Evolutionary conservation across 2,888 invertebrate genomes (phyloP).

Genomic region (Opisthograptis luteolata): DNA sequence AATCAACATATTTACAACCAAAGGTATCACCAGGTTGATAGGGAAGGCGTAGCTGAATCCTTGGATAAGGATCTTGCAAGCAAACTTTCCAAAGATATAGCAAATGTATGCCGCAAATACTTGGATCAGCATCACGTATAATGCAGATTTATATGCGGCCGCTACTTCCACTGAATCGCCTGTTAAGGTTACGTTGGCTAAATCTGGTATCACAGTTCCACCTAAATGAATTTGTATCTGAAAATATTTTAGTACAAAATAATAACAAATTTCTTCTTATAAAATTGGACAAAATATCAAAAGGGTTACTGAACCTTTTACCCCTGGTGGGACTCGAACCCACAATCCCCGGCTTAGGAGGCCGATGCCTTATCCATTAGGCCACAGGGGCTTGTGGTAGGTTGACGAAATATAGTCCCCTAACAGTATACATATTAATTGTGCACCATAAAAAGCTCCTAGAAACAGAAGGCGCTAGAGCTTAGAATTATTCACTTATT

Average conservation of each 20-base stretch:
- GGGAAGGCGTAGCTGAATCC: conserved; percentile 99
- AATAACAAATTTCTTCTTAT: too few species aligned
- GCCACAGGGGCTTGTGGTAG: conserved; percentile 85
- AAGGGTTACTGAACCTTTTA: conserved; percentile 50
- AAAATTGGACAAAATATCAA: not conserved
- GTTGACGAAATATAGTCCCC: not conserved
- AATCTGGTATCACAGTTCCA: conserved; percentile 87
- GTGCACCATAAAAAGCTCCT: too few species aligned
- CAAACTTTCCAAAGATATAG: conserved; percentile 97
- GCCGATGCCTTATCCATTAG: conserved; percentile 92
- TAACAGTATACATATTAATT: too few species aligned
- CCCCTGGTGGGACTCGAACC: conserved; percentile 91
- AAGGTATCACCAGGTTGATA: conserved; percentile 95
- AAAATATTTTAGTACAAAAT: conserved; percentile 37
- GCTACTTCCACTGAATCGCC: conserved; percentile 90
- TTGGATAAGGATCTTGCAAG: conserved; percentile 98
- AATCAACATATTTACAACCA: conserved; percentile 93
- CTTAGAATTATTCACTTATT: too few species aligned
- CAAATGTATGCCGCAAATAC: conserved; percentile 93
- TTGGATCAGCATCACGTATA: conserved; percentile 92
- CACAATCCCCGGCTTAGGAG: conserved; percentile 91
- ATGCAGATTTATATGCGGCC: conserved; percentile 88
- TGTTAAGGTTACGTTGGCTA: conserved; percentile 89
- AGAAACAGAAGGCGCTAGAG: too few species aligned
- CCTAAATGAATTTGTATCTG: conserved; percentile 86